A percentile compares a stretch with the other conserved stretches of the same genome.
phyloP scores from a whole-genome alignment of 2,797 vertebrate species.

The Intellagama lesueurii region DNA sequence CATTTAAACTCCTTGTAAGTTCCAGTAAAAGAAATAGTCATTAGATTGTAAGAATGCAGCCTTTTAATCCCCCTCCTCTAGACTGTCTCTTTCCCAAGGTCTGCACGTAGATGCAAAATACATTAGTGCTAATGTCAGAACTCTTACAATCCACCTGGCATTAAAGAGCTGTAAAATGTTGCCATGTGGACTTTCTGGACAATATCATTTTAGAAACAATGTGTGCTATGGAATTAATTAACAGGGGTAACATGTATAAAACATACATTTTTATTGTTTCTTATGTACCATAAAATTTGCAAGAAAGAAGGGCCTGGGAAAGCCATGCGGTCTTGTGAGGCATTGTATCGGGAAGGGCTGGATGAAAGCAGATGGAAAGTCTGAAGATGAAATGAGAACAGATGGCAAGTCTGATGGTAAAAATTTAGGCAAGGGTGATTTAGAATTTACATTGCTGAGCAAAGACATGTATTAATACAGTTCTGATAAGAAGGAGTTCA shows the following conservation, averaged over 20 bases:
- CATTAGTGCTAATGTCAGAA: slow-evolving; percentile 65
- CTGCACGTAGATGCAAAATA: slow-evolving; percentile 65
- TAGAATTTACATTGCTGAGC: slow-evolving; percentile 65
- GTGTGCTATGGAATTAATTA: slow-evolving; percentile 74
- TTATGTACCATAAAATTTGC: slow-evolving; percentile 73
- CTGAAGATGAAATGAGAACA: slow-evolving; percentile 74
- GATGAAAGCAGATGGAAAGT: slow-evolving; percentile 77
- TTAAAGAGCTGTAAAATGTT: slow-evolving; percentile 61
- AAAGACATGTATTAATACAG: slow-evolving; percentile 52
- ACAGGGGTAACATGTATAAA: slow-evolving; percentile 64
- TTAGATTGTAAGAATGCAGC: slow-evolving; percentile 38
- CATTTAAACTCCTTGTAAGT: slow-evolving; percentile 19
- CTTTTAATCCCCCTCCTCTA: slow-evolving; percentile 57
- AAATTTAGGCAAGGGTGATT: slow-evolving; percentile 75
- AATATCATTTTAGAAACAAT: slow-evolving; percentile 66
- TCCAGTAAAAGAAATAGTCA: slow-evolving; percentile 36
- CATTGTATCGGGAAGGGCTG: slow-evolving; percentile 67
- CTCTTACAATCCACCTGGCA: slow-evolving; percentile 60
- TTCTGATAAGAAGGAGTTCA: slow-evolving; percentile 64
- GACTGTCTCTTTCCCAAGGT: slow-evolving; percentile 58
- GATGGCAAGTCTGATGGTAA: slow-evolving; percentile 72
- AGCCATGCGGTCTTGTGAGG: slow-evolving; percentile 57
- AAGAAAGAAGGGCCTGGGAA: slow-evolving; percentile 75
- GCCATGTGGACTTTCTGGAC: slow-evolving; percentile 68
- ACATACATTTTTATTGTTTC: slow-evolving; percentile 71